phyloP scores from a whole-genome alignment of 2,113 vertebrate species.

The Brachirus orientalis region DNA sequence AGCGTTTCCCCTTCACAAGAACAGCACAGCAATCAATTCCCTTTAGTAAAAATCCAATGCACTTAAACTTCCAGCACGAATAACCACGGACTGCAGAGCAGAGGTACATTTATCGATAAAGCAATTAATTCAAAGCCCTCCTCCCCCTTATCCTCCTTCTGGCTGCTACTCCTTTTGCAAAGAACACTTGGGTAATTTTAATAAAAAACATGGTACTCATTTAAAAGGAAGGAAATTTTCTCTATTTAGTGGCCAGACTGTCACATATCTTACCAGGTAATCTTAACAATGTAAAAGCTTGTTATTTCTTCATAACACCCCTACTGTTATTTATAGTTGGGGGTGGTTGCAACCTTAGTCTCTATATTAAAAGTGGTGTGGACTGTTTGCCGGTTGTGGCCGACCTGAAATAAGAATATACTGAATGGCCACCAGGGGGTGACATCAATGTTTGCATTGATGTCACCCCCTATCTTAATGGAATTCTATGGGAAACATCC shows the following conservation, averaged over 20 bases:
- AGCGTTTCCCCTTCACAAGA: slow-evolving; percentile 68
- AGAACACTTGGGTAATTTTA: neutral
- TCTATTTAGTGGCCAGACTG: neutral
- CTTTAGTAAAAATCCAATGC: slow-evolving; percentile 83
- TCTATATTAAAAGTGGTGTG: too few relatives aligned
- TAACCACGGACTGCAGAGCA: slow-evolving; percentile 76
- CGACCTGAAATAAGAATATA: too few relatives aligned
- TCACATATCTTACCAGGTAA: too few relatives aligned
- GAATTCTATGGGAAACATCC: too few relatives aligned
- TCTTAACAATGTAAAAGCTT: too few relatives aligned
- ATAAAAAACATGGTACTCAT: neutral
- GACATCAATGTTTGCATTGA: too few relatives aligned
- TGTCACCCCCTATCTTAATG: too few relatives aligned
- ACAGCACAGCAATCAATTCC: slow-evolving; percentile 79
- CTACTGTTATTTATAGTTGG: too few relatives aligned
- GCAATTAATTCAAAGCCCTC: slow-evolving; percentile 77
- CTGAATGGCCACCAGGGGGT: too few relatives aligned
- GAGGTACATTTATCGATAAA: slow-evolving; percentile 81
- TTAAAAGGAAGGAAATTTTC: neutral
- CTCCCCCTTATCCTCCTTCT: slow-evolving; percentile 32
- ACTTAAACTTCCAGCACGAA: slow-evolving; percentile 81
- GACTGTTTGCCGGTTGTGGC: too few relatives aligned
- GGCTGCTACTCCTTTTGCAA: slow-evolving; percentile 16
- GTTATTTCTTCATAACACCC: too few relatives aligned
- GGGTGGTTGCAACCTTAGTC: too few relatives aligned